Conservation (phyloP, 2,888 invertebrate genomes). For the Mystacides longicornis region DNA sequence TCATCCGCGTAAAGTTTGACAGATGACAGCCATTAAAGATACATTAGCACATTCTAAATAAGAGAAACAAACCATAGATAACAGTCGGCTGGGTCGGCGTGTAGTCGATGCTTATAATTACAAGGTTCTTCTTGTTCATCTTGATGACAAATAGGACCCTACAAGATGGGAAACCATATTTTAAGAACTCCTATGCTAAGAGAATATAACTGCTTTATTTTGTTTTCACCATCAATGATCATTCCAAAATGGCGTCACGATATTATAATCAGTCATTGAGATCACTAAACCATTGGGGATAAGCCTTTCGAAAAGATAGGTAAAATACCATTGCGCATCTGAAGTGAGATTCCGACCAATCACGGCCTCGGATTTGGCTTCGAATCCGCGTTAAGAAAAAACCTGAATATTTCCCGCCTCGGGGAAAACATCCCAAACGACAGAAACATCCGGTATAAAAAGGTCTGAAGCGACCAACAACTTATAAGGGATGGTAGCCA, state of each 20-base stretch:
- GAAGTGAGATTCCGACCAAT: conserved; percentile 5
- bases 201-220: too few species aligned
- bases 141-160: neutral
- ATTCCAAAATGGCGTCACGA: too few species aligned
- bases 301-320: too few species aligned
- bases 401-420: neutral
- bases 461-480: conserved; percentile 9
- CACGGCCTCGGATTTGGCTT: neutral
- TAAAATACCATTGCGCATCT: too few species aligned
- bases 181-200: neutral
- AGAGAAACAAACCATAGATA: neutral
- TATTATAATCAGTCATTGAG: too few species aligned
- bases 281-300: too few species aligned
- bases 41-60: neutral
- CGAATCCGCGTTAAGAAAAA: neutral
- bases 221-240: too few species aligned
- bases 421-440: neutral
- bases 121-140: too few species aligned
- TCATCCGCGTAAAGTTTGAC: neutral
- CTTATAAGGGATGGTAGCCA: conserved; percentile 4
- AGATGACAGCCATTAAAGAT: neutral
- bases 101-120: too few species aligned
- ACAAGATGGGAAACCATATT: neutral
- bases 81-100: too few species aligned
- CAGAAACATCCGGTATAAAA: neutral